Evolutionary conservation across 2,888 invertebrate genomes (phyloP), one percentile per base, ranked within the genome.

Genomic region (Fissipunctia ypsillon): DNA sequence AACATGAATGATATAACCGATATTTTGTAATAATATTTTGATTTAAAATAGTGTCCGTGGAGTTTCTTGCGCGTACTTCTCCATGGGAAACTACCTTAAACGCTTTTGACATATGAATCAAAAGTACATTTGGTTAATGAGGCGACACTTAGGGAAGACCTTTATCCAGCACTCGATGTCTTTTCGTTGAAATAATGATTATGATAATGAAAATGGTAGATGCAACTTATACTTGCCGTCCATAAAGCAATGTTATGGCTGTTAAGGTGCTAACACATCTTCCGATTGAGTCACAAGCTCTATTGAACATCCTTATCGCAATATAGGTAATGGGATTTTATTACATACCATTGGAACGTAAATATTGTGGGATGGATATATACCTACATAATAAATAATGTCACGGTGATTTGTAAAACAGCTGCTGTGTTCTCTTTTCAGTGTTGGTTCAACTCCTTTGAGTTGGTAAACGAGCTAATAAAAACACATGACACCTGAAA

Each of bases 241-340:
- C 48, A 48, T 31, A 54, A 56, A 48, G 31, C 25, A 9, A 59
- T n/a, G 9, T 22, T 22, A 68, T 28, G 3, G 31, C 19, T 59
- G 14, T 35, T 19, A 63, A 25, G 35, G 48, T 43, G 9, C 28
- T 50, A 31, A 69, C 61, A 43, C 19, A 56, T 61, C 14, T 66
- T 69, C 19, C 64, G 35, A 45, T 45, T 12, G 4, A 25, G 35
- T 60, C 31, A 19, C 59, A 50, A 45, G 60, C 38, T 25, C 25
- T 69, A 57, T 57, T 80, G 25, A 50, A 52, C 56, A 45, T 35
- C 25, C 25, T 69, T 54, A 81, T 48, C 45, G 65, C 22, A 14
- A n/a, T 52, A 25, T 12, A 45, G 22, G 35, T 43, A 25, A 52
- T 69, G 54, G 25, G n/a, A 59, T 45, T 22, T n/a, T 38, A 48